Evolutionary conservation across 53 echinoderm and acorn worm species (phyloP).

Genomic region (Stichopus horrens): DNA sequence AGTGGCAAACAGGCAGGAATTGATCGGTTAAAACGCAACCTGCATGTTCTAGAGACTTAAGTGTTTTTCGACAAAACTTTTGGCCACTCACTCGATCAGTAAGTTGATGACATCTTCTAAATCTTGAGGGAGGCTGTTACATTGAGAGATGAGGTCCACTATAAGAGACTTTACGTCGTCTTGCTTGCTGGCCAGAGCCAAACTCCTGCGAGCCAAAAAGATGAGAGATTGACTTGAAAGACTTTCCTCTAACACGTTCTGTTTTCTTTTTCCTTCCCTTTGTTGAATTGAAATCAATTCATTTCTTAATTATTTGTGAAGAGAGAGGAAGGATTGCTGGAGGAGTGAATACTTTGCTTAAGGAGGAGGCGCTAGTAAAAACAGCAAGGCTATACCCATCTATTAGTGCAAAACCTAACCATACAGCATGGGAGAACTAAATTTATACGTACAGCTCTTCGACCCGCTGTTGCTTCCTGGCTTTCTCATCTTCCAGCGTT

Average conservation of each 20-base stretch:
- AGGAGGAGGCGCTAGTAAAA: too few relatives aligned
- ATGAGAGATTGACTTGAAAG: background rate
- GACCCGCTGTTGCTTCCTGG: background rate
- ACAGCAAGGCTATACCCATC: too few relatives aligned
- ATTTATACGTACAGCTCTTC: constrained; percentile 33
- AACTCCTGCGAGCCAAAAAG: background rate
- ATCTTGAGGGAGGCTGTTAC: constrained; percentile 22
- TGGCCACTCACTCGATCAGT: constrained; percentile 7
- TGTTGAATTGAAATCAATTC: too few relatives aligned
- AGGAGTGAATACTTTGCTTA: too few relatives aligned
- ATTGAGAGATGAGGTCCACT: background rate
- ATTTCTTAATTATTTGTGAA: too few relatives aligned
- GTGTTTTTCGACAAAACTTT: background rate
- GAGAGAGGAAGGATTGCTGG: too few relatives aligned
- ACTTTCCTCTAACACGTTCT: too few relatives aligned
- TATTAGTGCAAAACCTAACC: background rate
- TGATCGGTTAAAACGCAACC: too few relatives aligned
- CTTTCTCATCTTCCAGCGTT: constrained; percentile 20
- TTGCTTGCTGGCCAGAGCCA: background rate
- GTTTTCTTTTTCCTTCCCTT: too few relatives aligned
- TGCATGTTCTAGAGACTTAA: too few relatives aligned
- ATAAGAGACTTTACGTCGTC: background rate
- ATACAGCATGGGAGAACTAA: background rate
- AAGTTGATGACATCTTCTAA: constrained; percentile 22
- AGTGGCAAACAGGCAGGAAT: too few relatives aligned